phyloP scores from a whole-genome alignment of 2,888 invertebrate species.

The Agrypnus murinus region DNA sequence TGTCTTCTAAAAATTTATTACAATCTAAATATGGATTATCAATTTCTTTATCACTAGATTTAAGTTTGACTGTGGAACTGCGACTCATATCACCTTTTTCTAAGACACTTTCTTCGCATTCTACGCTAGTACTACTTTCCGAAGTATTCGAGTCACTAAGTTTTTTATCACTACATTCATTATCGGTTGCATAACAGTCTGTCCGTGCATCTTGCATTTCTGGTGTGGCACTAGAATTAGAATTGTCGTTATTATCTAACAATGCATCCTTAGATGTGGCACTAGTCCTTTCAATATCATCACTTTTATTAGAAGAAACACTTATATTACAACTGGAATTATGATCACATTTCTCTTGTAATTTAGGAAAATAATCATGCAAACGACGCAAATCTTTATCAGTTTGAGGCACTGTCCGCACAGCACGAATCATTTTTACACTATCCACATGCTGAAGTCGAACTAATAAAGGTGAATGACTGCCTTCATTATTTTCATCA shows the following conservation, averaged over 20 bases:
- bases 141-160: conserved; percentile 66
- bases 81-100: conserved; percentile 52
- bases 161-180: conserved; percentile 68
- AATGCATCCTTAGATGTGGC: conserved; percentile 83
- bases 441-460: conserved; percentile 69
- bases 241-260: conserved; percentile 76
- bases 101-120: conserved; percentile 62
- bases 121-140: conserved; percentile 67
- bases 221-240: conserved; percentile 77
- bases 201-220: conserved; percentile 72
- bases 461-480: conserved; percentile 80
- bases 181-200: conserved; percentile 67
- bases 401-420: conserved; percentile 50
- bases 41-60: conserved; percentile 48
- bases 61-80: conserved; percentile 54
- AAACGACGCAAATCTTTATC: conserved; percentile 53
- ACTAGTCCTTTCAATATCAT: conserved; percentile 78
- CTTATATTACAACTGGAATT: conserved; percentile 50
- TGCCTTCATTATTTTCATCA: conserved; percentile 81
- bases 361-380: conserved; percentile 49
- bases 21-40: conserved; percentile 53
- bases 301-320: conserved; percentile 64
- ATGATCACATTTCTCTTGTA: conserved; percentile 52
- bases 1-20: conserved; percentile 64
- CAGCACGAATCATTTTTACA: conserved; percentile 69